Conservation (phyloP, 2,113 vertebrate genomes). For the Tautogolabrus adspersus region DNA sequence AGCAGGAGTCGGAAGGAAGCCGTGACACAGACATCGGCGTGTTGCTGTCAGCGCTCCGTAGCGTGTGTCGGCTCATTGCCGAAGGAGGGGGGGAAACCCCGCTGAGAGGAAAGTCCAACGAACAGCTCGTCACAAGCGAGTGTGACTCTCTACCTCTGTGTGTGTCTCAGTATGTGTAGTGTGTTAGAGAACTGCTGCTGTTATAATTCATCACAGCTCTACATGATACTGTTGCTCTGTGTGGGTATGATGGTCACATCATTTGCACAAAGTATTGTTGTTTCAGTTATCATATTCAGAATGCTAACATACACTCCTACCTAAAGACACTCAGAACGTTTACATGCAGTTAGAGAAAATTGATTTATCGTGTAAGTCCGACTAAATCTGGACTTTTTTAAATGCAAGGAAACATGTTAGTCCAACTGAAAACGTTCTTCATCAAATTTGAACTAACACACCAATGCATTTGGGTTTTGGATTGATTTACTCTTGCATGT, state of each 20-base stretch:
- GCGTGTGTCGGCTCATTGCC: slow-evolving; percentile 41
- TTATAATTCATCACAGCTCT: slow-evolving; percentile 33
- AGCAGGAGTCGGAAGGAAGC: slow-evolving; percentile 13
- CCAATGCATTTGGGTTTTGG: too few species aligned
- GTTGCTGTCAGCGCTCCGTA: slow-evolving; percentile 53
- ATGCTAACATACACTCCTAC: not conserved
- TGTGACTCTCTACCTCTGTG: slow-evolving; percentile 33
- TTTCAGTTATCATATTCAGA: not conserved
- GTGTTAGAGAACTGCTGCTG: slow-evolving; percentile 29
- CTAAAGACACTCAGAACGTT: too few species aligned
- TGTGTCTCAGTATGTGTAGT: slow-evolving; percentile 19
- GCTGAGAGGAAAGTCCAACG: slow-evolving; percentile 67
- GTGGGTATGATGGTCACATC: not conserved
- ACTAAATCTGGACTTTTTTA: too few species aligned
- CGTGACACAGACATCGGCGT: slow-evolving; percentile 60
- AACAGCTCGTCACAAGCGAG: slow-evolving; percentile 41
- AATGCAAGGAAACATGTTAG: too few species aligned
- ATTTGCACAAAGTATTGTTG: not conserved
- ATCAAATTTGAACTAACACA: too few species aligned
- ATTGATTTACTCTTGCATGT: too few species aligned
- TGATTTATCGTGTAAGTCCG: too few species aligned
- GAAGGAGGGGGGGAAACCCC: slow-evolving; percentile 49
- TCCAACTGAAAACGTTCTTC: too few species aligned
- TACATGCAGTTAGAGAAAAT: too few species aligned
- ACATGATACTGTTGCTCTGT: slow-evolving; percentile 20